Evolutionary conservation across 2,888 invertebrate species (phyloP).

Genomic region (Halictus quadricinctus): DNA sequence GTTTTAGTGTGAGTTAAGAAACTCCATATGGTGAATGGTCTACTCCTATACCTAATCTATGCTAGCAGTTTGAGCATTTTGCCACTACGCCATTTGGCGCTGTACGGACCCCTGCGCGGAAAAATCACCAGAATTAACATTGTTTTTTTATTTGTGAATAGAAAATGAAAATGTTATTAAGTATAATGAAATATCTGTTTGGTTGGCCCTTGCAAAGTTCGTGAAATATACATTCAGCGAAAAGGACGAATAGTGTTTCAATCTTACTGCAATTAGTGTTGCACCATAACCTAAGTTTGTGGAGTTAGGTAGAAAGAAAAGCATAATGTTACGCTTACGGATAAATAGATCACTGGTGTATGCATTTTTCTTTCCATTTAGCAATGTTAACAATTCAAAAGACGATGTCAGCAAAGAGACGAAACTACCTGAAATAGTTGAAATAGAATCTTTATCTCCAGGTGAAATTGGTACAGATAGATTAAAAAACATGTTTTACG

Average conservation of each 20-base stretch:
- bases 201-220: neutral
- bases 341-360: neutral
- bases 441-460: neutral
- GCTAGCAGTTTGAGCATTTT: too few relatives aligned
- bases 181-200: neutral
- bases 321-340: constrained; percentile 18
- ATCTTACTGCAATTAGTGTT: neutral
- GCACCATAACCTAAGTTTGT: constrained; percentile 2
- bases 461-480: constrained; percentile 14
- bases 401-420: neutral
- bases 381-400: neutral
- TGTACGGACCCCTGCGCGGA: too few relatives aligned
- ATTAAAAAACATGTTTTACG: constrained; percentile 13
- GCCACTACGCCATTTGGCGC: too few relatives aligned
- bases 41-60: too few relatives aligned
- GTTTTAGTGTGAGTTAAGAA: too few relatives aligned
- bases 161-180: neutral
- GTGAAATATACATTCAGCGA: neutral
- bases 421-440: neutral
- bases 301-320: neutral
- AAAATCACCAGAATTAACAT: neutral
- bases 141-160: neutral
- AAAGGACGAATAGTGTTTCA: neutral
- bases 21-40: too few relatives aligned
- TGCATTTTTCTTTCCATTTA: constrained; percentile 21